Base-by-base conservation (phyloP, 53 echinoderm and acorn worm species). In the Paracentrotus lividus region DNA sequence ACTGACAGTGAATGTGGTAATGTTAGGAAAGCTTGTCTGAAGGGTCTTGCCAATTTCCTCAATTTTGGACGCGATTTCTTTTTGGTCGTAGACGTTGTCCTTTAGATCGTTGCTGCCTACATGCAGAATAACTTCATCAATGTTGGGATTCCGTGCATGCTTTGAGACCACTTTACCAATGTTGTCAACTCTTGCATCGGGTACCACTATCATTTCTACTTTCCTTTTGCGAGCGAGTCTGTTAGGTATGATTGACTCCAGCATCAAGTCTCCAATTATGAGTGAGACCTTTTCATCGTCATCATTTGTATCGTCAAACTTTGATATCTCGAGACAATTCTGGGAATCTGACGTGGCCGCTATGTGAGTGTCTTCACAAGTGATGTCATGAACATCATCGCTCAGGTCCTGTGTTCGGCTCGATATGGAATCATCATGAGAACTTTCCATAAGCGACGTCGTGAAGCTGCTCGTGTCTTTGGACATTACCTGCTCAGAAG, bases 91-190 rank as follows among this genome's bases (percentile, higher is more conserved):
- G 9, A 32, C 67, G 10, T 0, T 32, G 14, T 67, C 67, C 33
- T 67, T 67, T 0, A 67, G 67, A 67, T 67, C 67, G 13, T 67
- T 67, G 67, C 67, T 67, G 33, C 67, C 67, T 12, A 67, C 67
- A 67, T 67, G 67, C 32, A 67, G 67, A 67, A 67, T 67, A 9
- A 67, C 67, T 33, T 67, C 67, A 67, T 67, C 67, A 67, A 8
- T 31, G 6, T 32, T 5, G 32, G 67, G 33, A 67, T 67, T 67
- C 0, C 67, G 27, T 67, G 67, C 67, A 67, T 67, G 67, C 10
- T 29, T 67, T 31, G 67, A 67, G 33, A 67, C 16, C 33, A 33
- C 12, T 16, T 67, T 16, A 67, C 67, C 67, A 3, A 67, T 67
- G 67, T 4, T 33, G 10, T 33, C 67, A 33, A 67, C 67, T 6